Percentiles rank a stretch among this genome's conserved stretches.
phyloP scores from a whole-genome alignment of 2,113 vertebrate genomes.

The Cathartes aura region DNA sequence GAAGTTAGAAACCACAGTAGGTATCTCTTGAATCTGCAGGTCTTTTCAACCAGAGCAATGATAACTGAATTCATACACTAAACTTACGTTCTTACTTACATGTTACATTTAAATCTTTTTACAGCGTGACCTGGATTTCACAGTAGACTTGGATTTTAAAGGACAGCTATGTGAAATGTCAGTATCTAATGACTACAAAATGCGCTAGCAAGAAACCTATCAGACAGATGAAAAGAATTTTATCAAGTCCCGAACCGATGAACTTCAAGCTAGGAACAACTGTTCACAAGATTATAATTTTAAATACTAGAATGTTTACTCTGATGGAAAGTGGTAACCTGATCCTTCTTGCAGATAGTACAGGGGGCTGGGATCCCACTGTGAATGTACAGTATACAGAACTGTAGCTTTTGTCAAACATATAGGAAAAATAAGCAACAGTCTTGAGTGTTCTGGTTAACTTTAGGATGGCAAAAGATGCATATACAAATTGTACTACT shows the following conservation, averaged over 20 bases:
- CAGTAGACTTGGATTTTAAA: conserved; percentile 97
- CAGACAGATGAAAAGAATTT: conserved; percentile 4
- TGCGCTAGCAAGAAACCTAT: conserved; percentile 84
- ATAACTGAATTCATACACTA: neutral
- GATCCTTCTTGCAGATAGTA: conserved; percentile 11
- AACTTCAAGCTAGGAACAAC: conserved; percentile 62
- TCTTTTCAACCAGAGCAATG: neutral
- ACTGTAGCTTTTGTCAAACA: conserved; percentile 44
- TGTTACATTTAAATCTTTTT: conserved; percentile 29
- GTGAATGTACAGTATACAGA: conserved; percentile 66
- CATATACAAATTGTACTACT: conserved; percentile 58
- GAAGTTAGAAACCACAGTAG: neutral
- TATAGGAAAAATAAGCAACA: conserved; percentile 33
- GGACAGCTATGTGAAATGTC: conserved; percentile 96
- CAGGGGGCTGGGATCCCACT: conserved; percentile 38
- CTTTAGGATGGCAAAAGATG: conserved; percentile 46
- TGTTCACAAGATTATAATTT: conserved; percentile 59
- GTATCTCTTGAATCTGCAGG: neutral
- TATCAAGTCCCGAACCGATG: conserved; percentile 55
- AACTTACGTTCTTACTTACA: neutral
- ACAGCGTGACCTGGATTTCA: conserved; percentile 97
- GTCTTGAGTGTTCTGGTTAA: conserved; percentile 31
- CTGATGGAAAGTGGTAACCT: conserved; percentile 46
- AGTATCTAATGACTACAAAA: conserved; percentile 96
- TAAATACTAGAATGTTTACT: conserved; percentile 49